These are phyloP conservation scores for Scolopax mira DNA, from an alignment of 2,113 vertebrate species.

Conservation along the genomic window DNA sequence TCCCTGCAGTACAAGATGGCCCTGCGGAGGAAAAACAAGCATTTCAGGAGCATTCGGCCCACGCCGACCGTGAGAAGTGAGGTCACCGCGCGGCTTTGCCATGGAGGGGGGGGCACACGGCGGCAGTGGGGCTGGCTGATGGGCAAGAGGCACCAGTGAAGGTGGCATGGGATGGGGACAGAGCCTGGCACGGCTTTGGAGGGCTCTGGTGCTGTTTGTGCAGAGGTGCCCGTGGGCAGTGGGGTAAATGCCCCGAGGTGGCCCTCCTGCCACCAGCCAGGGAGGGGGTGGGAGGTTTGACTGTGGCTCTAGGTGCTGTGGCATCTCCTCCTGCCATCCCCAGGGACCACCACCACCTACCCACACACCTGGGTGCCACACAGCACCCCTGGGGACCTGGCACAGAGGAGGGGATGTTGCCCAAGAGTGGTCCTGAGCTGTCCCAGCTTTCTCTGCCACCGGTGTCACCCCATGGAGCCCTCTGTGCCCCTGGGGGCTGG, in stretches of 20 bases:
- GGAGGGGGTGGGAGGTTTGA: not conserved
- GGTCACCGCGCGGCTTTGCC: not conserved
- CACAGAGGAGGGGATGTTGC: accelerated
- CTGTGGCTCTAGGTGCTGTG: accelerated
- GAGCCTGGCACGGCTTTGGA: not conserved
- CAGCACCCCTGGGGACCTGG: not conserved
- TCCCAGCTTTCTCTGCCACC: not conserved
- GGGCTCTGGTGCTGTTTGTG: not conserved
- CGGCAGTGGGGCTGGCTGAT: too few species aligned
- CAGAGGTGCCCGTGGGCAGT: not conserved
- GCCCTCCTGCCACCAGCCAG: accelerated
- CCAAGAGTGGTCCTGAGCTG: not conserved
- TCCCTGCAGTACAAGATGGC: conserved; percentile 73
- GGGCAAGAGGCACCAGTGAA: accelerated
- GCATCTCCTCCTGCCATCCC: not conserved
- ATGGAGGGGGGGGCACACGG: accelerated
- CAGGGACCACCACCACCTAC: too few species aligned
- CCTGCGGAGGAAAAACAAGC: conserved; percentile 74
- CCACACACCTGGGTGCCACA: too few species aligned
- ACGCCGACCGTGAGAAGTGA: conserved; percentile 80
- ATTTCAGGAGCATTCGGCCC: conserved; percentile 77
- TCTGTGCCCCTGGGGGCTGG: accelerated
- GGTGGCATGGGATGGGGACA: not conserved
- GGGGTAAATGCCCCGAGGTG: not conserved
- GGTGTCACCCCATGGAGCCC: not conserved